These are phyloP conservation scores for Saiga tatarica DNA, from an alignment of 2,113 vertebrate species.

Conservation along the genomic window DNA sequence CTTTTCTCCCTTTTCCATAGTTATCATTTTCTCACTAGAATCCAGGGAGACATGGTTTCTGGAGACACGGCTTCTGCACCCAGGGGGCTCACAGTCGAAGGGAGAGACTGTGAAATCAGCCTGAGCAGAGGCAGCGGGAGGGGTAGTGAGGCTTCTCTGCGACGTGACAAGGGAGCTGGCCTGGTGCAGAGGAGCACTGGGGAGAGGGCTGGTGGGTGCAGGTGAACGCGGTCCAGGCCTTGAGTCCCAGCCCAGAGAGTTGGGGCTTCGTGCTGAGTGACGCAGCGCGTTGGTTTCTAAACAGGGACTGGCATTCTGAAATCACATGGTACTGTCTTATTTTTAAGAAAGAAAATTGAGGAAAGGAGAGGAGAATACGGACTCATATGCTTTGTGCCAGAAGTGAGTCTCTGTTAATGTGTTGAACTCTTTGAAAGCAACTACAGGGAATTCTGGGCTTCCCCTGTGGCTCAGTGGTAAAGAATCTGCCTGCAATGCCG, in stretches of 20 bases:
- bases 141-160: background rate
- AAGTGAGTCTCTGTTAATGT: background rate
- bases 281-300: background rate
- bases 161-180: background rate
- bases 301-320: background rate
- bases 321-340: background rate
- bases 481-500: background rate
- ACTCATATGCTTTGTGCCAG: background rate
- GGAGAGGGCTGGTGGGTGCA: background rate
- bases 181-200: background rate
- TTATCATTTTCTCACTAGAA: background rate
- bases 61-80: background rate
- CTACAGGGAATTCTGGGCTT: slow-evolving; percentile 36
- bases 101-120: background rate
- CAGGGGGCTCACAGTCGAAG: background rate
- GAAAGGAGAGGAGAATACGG: background rate
- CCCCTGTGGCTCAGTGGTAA: background rate
- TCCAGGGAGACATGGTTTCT: background rate
- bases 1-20: background rate
- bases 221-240: background rate
- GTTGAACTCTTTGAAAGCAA: slow-evolving; percentile 16
- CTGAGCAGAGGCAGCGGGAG: background rate
- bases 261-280: background rate
- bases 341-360: slow-evolving; percentile 44
- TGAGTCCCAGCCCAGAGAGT: background rate